Evolutionary conservation across 2,797 vertebrate genomes (phyloP).

Genomic region (Benthosema pterotum): DNA sequence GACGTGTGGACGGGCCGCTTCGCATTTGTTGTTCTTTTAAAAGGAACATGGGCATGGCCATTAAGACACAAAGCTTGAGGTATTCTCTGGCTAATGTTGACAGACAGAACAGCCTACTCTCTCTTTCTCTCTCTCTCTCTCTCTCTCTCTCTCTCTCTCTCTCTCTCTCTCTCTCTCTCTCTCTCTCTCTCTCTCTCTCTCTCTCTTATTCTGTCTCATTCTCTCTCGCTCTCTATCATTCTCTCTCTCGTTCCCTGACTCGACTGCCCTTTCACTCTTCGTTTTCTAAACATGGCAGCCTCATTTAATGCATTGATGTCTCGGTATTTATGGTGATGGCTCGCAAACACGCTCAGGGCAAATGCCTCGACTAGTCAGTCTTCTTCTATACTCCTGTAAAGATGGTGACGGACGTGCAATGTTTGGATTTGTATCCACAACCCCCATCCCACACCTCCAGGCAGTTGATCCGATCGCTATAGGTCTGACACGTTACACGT

Average conservation of each 20-base stretch:
- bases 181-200: too few relatives aligned
- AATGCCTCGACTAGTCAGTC: constrained; percentile 13
- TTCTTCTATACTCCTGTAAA: constrained; percentile 5
- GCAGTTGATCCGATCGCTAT: constrained; percentile 47
- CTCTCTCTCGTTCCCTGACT: too few relatives aligned
- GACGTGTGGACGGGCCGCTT: constrained; percentile 1
- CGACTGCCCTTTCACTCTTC: too few relatives aligned
- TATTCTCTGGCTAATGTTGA: constrained; percentile 36
- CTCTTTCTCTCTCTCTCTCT: constrained; percentile 1
- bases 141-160: background rate
- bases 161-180: background rate
- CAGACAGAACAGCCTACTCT: constrained; percentile 19
- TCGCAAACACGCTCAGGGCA: too few relatives aligned
- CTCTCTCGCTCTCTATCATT: background rate
- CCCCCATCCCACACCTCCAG: constrained; percentile 35
- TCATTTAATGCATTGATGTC: too few relatives aligned
- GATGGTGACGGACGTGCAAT: constrained; percentile 6
- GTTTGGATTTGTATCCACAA: constrained; percentile 1
- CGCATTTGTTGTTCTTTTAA: background rate
- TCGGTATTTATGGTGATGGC: too few relatives aligned
- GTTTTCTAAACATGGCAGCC: too few relatives aligned
- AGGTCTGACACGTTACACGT: constrained; percentile 49
- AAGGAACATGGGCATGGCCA: constrained; percentile 22
- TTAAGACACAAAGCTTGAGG: constrained; percentile 40
- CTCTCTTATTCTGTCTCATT: background rate